Base-by-base conservation (phyloP, 2,113 vertebrate species). In the Raphicerus campestris region DNA sequence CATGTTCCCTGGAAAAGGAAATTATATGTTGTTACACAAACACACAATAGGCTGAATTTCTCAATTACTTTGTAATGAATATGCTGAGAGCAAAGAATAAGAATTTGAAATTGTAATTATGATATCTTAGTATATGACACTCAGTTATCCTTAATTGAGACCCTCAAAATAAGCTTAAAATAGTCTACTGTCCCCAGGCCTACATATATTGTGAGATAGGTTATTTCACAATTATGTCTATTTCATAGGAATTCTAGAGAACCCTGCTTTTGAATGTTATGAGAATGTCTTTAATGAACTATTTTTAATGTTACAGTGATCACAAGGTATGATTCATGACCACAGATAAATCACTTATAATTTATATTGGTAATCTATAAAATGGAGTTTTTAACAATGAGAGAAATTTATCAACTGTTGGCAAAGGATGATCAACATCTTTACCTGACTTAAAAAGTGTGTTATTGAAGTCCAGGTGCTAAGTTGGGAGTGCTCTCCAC, bases 1-100 rank as follows among this genome's bases (percentile, higher is more conserved):
- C 45, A 95, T 96, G 81, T 98, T 97, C 93, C 98, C 93, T 86
- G 30, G 83, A 96, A 95, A 98, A 92, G 70, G 96, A 97, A 97
- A 97, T 97, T 97, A 96, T 86, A 96, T 95, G 92, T 96, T 97
- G 84, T 87, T 98, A 47, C 4, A 20, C 87, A 97, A 97, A 96
- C 87, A 96, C 95, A 95, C 85, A 98, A 97, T 97, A 96, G 89
- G 24, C 66, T 93, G 93, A 93, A 96, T 97, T 97, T 97, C 95
- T 97, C 96, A 85, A 89, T 98, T 98, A 49, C 91, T 91, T 7
- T 93, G 82, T 83, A 96, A 96, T 84, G 70, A 96, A 81, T 94
- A 45, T 95, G 58, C 88, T 93, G 28, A 82, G 56, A 87, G 70
- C 28, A 93, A 96, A 93, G 70, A 70, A 91, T 39, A 87, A 97